A percentile compares a stretch with the other conserved stretches of the same genome.
phyloP scores from a whole-genome alignment of 2,888 invertebrate genomes.

The Acleris literana region DNA sequence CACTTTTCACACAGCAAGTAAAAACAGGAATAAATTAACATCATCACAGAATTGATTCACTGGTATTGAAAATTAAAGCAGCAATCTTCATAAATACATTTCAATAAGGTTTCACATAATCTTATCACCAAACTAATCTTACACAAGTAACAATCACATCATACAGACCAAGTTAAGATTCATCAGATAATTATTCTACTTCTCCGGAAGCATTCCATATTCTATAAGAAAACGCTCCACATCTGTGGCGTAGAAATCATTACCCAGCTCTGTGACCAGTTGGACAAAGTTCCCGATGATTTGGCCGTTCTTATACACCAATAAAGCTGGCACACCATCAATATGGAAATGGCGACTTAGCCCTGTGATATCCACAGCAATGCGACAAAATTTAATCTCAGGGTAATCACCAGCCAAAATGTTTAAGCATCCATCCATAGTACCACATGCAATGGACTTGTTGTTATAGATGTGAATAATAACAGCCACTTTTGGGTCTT shows the following conservation, averaged over 20 bases:
- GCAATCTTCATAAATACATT: conserved; percentile 36
- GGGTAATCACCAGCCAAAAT: conserved; percentile 91
- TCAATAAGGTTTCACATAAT: conserved; percentile 33
- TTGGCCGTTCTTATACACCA: conserved; percentile 95
- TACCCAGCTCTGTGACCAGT: conserved; percentile 93
- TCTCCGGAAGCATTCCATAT: conserved; percentile 90
- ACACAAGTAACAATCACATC: conserved; percentile 9
- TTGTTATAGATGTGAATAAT: conserved; percentile 95
- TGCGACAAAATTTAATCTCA: conserved; percentile 94
- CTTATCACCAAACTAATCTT: conserved; percentile 11
- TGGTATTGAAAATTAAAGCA: conserved; percentile 27
- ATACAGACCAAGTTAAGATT: conserved; percentile 13
- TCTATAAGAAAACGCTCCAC: conserved; percentile 95
- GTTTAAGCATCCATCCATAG: conserved; percentile 93
- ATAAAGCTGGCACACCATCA: conserved; percentile 94
- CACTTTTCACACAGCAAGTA: conserved; percentile 7
- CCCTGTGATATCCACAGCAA: conserved; percentile 91
- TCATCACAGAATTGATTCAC: conserved; percentile 17
- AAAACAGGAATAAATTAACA: conserved; percentile 29
- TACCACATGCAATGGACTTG: conserved; percentile 86
- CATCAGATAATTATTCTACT: conserved; percentile 59
- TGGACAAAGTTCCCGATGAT: conserved; percentile 96
- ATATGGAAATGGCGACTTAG: conserved; percentile 93
- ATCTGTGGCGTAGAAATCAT: conserved; percentile 95
- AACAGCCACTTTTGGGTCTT: conserved; percentile 91